Conservation (phyloP, 2,113 vertebrate genomes). For the Pelusios castaneus region DNA sequence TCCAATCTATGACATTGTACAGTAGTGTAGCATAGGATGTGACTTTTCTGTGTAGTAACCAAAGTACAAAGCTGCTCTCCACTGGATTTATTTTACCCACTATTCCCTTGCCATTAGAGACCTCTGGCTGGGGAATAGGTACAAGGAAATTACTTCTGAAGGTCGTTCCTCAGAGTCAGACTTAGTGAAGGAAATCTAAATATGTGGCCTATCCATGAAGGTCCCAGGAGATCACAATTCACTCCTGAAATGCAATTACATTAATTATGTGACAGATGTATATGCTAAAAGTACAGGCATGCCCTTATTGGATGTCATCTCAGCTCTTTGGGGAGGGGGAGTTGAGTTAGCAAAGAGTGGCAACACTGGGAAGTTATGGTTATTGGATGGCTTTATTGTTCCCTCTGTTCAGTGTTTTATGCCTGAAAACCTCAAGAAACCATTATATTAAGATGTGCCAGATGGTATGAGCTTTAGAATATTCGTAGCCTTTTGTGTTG, state of each 20-base stretch:
- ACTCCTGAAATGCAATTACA: background rate
- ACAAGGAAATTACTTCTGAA: background rate
- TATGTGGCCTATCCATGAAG: background rate
- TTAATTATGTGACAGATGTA: background rate
- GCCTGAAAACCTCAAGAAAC: background rate
- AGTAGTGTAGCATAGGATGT: conserved; percentile 9
- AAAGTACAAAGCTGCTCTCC: background rate
- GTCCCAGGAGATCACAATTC: background rate
- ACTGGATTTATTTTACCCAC: background rate
- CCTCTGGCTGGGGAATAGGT: background rate
- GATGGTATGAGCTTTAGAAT: background rate
- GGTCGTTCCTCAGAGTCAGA: background rate
- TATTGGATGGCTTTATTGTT: background rate
- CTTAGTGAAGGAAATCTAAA: background rate
- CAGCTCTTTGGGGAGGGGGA: background rate
- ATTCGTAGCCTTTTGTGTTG: background rate
- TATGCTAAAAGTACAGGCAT: background rate
- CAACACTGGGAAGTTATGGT: background rate
- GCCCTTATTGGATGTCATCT: background rate
- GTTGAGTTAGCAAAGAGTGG: background rate
- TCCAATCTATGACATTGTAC: conserved; percentile 9
- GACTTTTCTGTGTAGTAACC: conserved; percentile 2
- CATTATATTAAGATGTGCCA: background rate
- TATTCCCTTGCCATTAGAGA: conserved; percentile 16
- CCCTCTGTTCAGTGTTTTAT: background rate